phyloP scores from a whole-genome alignment of 2,888 invertebrate species.

The Aromia moschata region DNA sequence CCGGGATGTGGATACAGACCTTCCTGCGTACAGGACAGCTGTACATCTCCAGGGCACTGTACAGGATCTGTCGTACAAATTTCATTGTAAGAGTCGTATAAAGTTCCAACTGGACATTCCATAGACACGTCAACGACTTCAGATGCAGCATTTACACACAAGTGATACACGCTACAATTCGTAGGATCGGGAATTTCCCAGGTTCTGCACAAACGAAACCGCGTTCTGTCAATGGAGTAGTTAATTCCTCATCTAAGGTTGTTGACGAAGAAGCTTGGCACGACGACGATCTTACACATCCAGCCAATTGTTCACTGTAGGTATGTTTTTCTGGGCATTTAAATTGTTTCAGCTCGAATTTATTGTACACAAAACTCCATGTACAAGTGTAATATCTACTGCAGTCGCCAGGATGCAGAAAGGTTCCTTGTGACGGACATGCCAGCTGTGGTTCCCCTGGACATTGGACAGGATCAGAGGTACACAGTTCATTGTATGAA shows the following conservation, averaged over 20 bases:
- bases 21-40: constrained; percentile 50
- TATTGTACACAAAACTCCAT: constrained; percentile 65
- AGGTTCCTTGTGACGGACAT: constrained; percentile 61
- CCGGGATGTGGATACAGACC: constrained; percentile 64
- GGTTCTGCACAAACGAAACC: constrained; percentile 37
- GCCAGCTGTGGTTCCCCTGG: constrained; percentile 44
- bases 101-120: constrained; percentile 47
- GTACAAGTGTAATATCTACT: constrained; percentile 66
- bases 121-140: constrained; percentile 45
- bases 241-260: constrained; percentile 59
- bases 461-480: constrained; percentile 51
- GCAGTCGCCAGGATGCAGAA: constrained; percentile 64
- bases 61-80: constrained; percentile 50
- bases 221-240: neutral
- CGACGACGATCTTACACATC: constrained; percentile 63
- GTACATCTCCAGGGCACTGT: constrained; percentile 51
- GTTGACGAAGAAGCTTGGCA: constrained; percentile 61
- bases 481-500: constrained; percentile 44
- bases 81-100: constrained; percentile 48
- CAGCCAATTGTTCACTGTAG: constrained; percentile 59
- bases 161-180: constrained; percentile 51
- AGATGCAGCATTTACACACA: constrained; percentile 49
- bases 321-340: constrained; percentile 62
- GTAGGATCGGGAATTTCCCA: constrained; percentile 52
- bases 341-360: constrained; percentile 65